A percentile compares a stretch with the other conserved stretches of the same genome.
Conservation (phyloP, 2,888 invertebrate genomes). For the Keiferia lycopersicella region DNA sequence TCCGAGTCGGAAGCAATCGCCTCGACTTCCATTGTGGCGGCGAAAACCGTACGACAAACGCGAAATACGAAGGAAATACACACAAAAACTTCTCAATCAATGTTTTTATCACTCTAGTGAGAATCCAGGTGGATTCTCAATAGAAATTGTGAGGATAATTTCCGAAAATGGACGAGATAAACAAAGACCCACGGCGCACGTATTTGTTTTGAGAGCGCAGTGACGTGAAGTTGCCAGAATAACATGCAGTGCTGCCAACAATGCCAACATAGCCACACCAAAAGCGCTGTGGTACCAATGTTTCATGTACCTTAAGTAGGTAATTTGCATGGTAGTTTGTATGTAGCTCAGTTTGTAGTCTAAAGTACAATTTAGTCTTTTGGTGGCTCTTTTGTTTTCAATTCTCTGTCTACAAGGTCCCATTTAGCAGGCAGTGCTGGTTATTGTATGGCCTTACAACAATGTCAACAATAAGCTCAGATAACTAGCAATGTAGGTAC, state of each 20-base stretch:
- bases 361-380: too few relatives aligned
- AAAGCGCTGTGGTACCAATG: constrained; percentile 21
- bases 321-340: too few relatives aligned
- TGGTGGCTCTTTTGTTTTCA: too few relatives aligned
- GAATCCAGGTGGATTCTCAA: constrained; percentile 39
- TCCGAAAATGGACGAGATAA: constrained; percentile 47
- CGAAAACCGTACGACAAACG: constrained; percentile 40
- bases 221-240: constrained; percentile 71
- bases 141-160: constrained; percentile 43
- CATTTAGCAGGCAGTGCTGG: too few relatives aligned
- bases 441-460: too few relatives aligned
- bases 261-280: constrained; percentile 23
- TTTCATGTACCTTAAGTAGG: background rate
- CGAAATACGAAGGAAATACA: constrained; percentile 34
- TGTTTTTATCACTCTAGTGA: constrained; percentile 30
- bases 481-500: too few relatives aligned
- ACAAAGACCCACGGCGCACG: constrained; percentile 48
- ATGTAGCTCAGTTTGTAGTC: too few relatives aligned
- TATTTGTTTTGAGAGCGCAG: constrained; percentile 76
- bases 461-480: too few relatives aligned
- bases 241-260: constrained; percentile 46
- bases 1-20: constrained; percentile 67
- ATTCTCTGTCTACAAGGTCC: too few relatives aligned
- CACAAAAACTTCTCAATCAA: constrained; percentile 26
- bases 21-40: constrained; percentile 75